Evolutionary conservation across 2,797 vertebrate genomes (phyloP).

Genomic region (Malurus leucopterus): DNA sequence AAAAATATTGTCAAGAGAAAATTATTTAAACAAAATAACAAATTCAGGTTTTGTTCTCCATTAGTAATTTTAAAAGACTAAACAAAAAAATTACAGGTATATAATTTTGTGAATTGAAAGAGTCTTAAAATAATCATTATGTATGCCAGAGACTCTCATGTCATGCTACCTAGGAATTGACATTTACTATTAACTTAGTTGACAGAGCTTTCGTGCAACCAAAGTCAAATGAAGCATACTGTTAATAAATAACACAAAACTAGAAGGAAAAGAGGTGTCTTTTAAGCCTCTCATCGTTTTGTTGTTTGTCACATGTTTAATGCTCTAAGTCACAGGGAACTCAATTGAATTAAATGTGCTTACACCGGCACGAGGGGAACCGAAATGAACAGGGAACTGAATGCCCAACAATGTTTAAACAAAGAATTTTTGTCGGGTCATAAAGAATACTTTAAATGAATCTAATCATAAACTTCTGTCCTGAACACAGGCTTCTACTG

Average conservation of each 20-base stretch:
- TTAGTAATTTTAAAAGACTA: background rate
- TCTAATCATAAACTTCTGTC: background rate
- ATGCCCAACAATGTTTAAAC: background rate
- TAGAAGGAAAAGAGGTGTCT: background rate
- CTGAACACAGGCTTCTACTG: background rate
- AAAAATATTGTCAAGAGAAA: background rate
- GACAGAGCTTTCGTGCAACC: background rate
- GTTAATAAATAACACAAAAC: conserved; percentile 7
- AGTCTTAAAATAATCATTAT: background rate
- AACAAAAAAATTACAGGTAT: background rate
- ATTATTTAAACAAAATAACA: background rate
- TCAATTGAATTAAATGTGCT: background rate
- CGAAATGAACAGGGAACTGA: background rate
- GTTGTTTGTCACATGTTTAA: background rate
- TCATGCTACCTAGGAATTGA: background rate
- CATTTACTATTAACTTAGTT: background rate
- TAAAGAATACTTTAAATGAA: conserved; percentile 3
- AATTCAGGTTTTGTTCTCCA: background rate
- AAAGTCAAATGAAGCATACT: background rate
- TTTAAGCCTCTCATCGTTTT: background rate
- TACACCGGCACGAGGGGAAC: background rate
- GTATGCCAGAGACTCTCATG: background rate
- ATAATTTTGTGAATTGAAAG: background rate
- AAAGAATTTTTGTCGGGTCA: background rate
- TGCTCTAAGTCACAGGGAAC: background rate